A percentile compares a stretch with the other conserved stretches of the same genome.
phyloP scores from a whole-genome alignment of 2,113 vertebrate species.

The Beaufortia kweichowensis region DNA sequence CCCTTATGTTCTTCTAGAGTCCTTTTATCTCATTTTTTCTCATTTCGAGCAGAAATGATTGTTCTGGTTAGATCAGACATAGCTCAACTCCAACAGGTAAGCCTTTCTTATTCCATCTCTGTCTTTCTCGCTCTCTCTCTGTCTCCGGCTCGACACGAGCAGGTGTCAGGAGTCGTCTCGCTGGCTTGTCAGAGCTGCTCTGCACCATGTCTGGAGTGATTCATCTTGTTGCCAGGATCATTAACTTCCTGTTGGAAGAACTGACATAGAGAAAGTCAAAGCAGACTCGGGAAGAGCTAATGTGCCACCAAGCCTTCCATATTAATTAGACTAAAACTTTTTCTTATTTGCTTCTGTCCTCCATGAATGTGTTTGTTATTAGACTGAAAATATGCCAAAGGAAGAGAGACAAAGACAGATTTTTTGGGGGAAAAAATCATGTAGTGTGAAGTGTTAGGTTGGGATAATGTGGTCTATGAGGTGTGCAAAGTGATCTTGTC shows the following conservation, averaged over 20 bases:
- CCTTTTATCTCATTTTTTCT: conserved; percentile 59
- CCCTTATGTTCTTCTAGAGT: conserved; percentile 56
- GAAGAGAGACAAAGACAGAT: neutral
- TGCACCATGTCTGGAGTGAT: conserved; percentile 91
- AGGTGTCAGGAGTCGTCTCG: conserved; percentile 81
- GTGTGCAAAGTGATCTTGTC: neutral
- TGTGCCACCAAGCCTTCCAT: conserved; percentile 78
- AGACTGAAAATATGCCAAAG: conserved; percentile 14
- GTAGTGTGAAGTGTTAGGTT: conserved; percentile 1
- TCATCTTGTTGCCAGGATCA: conserved; percentile 93
- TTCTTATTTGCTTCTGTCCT: conserved; percentile 41
- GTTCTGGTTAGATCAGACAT: conserved; percentile 70
- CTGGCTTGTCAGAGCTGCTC: conserved; percentile 85
- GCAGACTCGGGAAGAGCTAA: conserved; percentile 82
- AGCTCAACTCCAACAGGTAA: conserved; percentile 75
- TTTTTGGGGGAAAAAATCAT: neutral
- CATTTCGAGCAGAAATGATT: conserved; percentile 58
- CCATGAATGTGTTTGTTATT: conserved; percentile 45
- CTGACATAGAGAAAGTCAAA: conserved; percentile 84
- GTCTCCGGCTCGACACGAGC: conserved; percentile 79
- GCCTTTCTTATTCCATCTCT: conserved; percentile 42
- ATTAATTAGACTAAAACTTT: conserved; percentile 81
- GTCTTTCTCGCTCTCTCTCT: conserved; percentile 24
- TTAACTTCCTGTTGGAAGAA: conserved; percentile 89
- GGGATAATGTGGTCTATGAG: conserved; percentile 9